Base-by-base conservation (phyloP, 2,888 invertebrate genomes). In the Malacosoma neustria region DNA sequence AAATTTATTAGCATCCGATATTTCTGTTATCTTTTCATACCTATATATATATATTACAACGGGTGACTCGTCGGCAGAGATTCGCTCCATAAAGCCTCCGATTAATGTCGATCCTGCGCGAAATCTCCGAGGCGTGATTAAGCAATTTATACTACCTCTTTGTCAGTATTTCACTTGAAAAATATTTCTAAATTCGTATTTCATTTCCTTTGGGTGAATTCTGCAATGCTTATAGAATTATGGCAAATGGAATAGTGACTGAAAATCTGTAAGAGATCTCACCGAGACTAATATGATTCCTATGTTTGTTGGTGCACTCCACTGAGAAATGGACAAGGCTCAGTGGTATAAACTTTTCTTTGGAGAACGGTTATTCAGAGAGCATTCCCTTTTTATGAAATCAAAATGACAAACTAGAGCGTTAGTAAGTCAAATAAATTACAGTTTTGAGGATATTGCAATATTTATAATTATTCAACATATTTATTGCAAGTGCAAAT, bases 51-150 rank as follows among this genome's bases (percentile, higher is more conserved):
- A 22, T 9, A 9, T 5, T 9, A 4, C 3, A 22, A 22, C 22
- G 61, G 54, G 54, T 54, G 62, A 49, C 58, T 63, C 53, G 63
- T 69, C 70, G 71, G 72, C 57, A 72, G 68, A 63, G 70, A 66
- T 62, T 70, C 69, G 64, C 66, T 65, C 71, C 77, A 69, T 84
- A 81, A 81, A 82, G 70, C 68, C 71, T 72, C 60, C 72, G 72
- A 79, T 79, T 80, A 80, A 79, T 74, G 72, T 49, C 60, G 53
- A 61, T 67, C 64, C 74, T 69, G 66, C 61, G 56, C 48, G 59
- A 47, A 56, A 48, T 59, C 59, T 63, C 69, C 54, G 46, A 53
- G 61, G 52, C 65, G 64, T 75, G 79, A 80, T 81, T 80, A 80
- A 82, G 80, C 72, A 61, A 77, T 81, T 62, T 61, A 50, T 48